These are phyloP conservation scores for Trachelus troglodyta DNA, from an alignment of 2,888 invertebrate species.

Conservation along the genomic window DNA sequence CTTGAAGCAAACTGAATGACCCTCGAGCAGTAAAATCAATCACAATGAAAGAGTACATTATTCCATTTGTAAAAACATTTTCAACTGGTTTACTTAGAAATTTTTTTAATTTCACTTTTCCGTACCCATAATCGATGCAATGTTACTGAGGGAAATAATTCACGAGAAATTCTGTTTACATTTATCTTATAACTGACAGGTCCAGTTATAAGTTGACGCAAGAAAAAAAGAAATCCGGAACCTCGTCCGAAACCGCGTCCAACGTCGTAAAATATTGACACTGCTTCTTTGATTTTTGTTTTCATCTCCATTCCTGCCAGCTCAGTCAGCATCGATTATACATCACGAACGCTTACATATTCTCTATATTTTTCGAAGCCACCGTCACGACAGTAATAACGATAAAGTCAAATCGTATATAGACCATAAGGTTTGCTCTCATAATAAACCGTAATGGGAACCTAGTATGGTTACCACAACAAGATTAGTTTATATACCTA, in stretches of 20 bases:
- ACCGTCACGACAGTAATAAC: not conserved
- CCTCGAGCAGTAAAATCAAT: not conserved
- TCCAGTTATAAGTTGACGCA: not conserved
- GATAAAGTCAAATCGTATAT: not conserved
- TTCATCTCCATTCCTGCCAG: not conserved
- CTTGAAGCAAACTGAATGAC: not conserved
- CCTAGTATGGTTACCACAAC: not conserved
- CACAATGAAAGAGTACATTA: not conserved
- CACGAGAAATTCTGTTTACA: not conserved
- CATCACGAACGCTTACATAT: not conserved
- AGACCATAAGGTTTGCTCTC: not conserved
- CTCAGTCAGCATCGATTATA: not conserved
- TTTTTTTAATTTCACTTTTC: not conserved
- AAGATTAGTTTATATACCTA: not conserved
- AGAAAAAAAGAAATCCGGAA: not conserved
- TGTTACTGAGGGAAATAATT: not conserved
- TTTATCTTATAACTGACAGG: not conserved
- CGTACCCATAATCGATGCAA: not conserved
- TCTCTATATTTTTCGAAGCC: not conserved
- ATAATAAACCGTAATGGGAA: not conserved
- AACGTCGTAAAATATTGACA: not conserved
- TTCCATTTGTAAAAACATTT: not conserved
- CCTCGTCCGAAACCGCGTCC: not conserved
- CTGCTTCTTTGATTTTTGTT: not conserved
- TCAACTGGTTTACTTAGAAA: not conserved